Evolutionary conservation across 2,797 vertebrate genomes (phyloP), one percentile per base, ranked within the genome.

Genomic region (Phrynocephalus forsythii): DNA sequence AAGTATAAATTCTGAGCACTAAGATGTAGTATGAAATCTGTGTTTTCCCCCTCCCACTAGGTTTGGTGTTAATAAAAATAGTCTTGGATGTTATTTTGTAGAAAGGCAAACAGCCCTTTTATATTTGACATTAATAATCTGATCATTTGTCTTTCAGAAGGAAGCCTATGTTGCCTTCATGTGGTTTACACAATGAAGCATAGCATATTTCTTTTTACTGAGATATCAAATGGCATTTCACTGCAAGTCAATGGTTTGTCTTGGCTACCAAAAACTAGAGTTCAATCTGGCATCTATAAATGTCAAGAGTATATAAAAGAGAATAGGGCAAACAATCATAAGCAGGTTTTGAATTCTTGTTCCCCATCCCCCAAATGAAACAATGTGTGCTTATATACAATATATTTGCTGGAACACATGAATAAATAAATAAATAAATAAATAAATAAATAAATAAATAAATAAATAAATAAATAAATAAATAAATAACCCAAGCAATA

Each of bases 151-250:
- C 94, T 97, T 96, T 95, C 97, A 94, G 95, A 96, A 96, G 96
- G 96, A 97, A 98, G 95, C 93, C 94, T 92, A 94, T 95, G 96
- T 96, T 96, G 97, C 97, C 96, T 96, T 97, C 96, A 97, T 95
- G 96, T 94, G 95, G 95, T 93, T 94, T 93, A 95, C 95, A 98
- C 97, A 98, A 97, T 97, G 98, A 98, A 98, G 97, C 97, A 97
- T 96, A 97, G 97, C 97, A 97, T 96, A 97, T 97, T 97, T 97
- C 97, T 98, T 97, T 98, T 98, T 98, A 98, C 98, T 94, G 95
- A 97, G 98, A 98, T 98, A 98, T 98, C 97, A 97, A 96, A 96
- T 97, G 97, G 97, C 97, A 98, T 98, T 98, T 98, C 96, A 85
- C 94, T 94, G 95, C 95, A 95, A 96, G 95, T 96, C 96, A 95